Evolutionary conservation across 2,113 vertebrate species (phyloP).

Genomic region (Eclectus roratus): DNA sequence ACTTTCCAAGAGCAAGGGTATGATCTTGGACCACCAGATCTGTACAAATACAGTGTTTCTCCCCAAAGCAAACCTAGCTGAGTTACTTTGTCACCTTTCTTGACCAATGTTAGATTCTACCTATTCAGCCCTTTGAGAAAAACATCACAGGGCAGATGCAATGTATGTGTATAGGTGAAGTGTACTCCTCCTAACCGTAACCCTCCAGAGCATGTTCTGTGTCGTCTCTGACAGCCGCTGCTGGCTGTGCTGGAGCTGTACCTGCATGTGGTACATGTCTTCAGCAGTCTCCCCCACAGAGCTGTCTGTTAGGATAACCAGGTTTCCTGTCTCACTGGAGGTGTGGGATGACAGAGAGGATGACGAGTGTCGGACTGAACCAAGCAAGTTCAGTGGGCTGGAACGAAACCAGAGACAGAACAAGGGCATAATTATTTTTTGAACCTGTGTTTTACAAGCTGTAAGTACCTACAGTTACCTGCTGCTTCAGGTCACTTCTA

Average conservation of each 20-base stretch:
- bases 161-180: neutral
- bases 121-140: neutral
- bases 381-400: constrained; percentile 91
- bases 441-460: neutral
- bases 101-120: neutral
- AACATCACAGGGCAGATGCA: neutral
- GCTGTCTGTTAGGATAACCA: constrained; percentile 87
- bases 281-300: constrained; percentile 87
- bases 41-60: neutral
- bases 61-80: neutral
- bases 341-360: constrained; percentile 95
- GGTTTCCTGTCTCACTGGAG: constrained; percentile 91
- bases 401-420: constrained; percentile 48
- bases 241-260: constrained; percentile 37
- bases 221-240: neutral
- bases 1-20: neutral
- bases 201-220: neutral
- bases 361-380: constrained; percentile 90
- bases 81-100: neutral
- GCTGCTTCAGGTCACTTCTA: neutral
- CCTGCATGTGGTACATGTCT: constrained; percentile 92
- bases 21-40: neutral
- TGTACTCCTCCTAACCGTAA: neutral
- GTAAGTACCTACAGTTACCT: neutral
- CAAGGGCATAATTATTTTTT: neutral